A percentile compares a stretch with the other conserved stretches of the same genome.
These are phyloP conservation scores for Steinernema carpocapsae DNA, from an alignment of 2,888 invertebrate species.

Conservation along the genomic window DNA sequence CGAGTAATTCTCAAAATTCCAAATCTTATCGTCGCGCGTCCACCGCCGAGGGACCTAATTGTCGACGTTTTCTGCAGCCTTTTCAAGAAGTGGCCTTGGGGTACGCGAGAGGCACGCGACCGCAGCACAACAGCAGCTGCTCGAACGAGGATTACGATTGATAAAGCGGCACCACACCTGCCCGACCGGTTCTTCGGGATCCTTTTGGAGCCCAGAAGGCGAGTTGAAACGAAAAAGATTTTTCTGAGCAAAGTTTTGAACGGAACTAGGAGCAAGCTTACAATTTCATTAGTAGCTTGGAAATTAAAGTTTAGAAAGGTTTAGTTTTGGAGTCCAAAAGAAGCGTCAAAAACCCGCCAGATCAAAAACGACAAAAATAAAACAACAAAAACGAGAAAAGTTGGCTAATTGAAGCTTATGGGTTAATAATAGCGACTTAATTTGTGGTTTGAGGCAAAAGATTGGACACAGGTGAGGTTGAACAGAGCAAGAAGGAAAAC, in stretches of 20 bases:
- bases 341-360: no score
- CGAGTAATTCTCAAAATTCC: constrained; percentile 32
- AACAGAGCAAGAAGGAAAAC: no score
- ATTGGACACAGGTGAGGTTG: no score
- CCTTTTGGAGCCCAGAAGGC: no score
- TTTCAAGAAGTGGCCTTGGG: constrained; percentile 16
- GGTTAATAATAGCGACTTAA: no score
- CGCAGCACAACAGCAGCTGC: constrained; percentile 18
- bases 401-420: constrained; percentile 5
- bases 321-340: neutral
- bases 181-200: constrained; percentile 17
- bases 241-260: no score
- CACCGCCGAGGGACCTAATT: constrained; percentile 2
- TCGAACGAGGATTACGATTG: constrained; percentile 24
- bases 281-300: constrained; percentile 29
- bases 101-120: constrained; percentile 5
- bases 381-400: neutral
- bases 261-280: neutral
- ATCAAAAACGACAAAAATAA: no score
- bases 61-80: neutral
- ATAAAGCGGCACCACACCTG: constrained; percentile 31
- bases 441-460: no score
- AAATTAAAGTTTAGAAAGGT: constrained; percentile 8
- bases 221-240: no score
- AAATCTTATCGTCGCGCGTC: constrained; percentile 17